Percentiles rank a stretch among this genome's conserved stretches.
Evolutionary conservation across 2,888 invertebrate species (phyloP).

Genomic region (Helicoverpa assulta): DNA sequence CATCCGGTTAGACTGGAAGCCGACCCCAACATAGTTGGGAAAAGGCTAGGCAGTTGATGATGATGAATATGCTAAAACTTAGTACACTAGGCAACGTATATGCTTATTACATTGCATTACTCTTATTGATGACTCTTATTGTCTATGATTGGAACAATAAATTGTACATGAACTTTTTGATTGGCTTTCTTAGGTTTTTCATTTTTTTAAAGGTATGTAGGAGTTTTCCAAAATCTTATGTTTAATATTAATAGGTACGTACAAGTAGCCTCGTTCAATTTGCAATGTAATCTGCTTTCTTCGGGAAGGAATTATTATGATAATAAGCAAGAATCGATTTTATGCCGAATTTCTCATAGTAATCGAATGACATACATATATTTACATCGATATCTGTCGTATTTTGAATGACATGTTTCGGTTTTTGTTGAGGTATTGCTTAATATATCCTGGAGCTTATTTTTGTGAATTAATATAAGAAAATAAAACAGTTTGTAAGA

Average conservation of each 20-base stretch:
- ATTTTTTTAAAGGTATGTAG: no score
- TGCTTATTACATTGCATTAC: no score
- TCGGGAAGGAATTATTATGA: constrained; percentile 56
- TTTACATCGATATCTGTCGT: constrained; percentile 41
- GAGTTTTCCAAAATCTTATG: background rate
- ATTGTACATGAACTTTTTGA: no score
- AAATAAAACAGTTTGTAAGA: no score
- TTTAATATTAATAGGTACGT: constrained; percentile 12
- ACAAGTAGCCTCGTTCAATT: constrained; percentile 28
- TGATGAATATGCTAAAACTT: no score
- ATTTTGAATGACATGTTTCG: constrained; percentile 54
- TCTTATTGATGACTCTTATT: no score
- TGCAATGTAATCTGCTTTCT: constrained; percentile 28
- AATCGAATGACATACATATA: constrained; percentile 62
- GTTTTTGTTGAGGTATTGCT: constrained; percentile 31
- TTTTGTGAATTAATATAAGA: background rate
- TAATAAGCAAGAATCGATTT: constrained; percentile 61
- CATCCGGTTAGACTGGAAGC: no score
- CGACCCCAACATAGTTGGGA: no score
- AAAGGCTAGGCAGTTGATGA: no score
- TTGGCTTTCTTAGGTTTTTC: no score
- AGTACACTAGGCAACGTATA: no score
- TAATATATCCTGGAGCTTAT: constrained; percentile 19
- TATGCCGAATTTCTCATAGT: constrained; percentile 55
- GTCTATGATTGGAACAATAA: no score